Conservation (phyloP, 2,797 vertebrate genomes). For the Paramormyrops hopkinsi region DNA sequence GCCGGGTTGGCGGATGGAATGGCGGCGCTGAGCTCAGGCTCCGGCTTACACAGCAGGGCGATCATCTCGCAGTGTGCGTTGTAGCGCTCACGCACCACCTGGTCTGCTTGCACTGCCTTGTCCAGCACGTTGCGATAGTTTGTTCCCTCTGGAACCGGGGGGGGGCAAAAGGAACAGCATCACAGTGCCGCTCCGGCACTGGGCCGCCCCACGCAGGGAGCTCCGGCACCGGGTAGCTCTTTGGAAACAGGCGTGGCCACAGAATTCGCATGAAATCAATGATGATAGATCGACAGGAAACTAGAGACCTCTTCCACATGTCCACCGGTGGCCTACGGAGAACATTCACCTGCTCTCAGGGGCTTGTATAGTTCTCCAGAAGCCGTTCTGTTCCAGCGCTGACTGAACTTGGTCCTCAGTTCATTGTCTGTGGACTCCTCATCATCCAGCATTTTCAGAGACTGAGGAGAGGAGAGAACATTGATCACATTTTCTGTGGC, state of each 20-base stretch:
- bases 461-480: constrained; percentile 51
- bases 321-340: background rate
- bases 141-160: constrained; percentile 68
- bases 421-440: constrained; percentile 93
- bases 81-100: constrained; percentile 85
- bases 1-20: constrained; percentile 96
- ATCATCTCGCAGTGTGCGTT: constrained; percentile 85
- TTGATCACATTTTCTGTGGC: background rate
- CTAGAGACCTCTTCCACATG: background rate
- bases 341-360: constrained; percentile 73
- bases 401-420: constrained; percentile 84
- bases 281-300: background rate
- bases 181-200: background rate
- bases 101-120: constrained; percentile 87
- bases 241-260: background rate
- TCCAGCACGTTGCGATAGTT: constrained; percentile 77
- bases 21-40: constrained; percentile 78
- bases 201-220: background rate
- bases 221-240: background rate
- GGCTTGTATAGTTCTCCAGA: constrained; percentile 92
- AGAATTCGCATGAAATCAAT: background rate
- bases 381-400: constrained; percentile 92
- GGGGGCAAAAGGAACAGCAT: background rate
- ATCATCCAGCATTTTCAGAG: constrained; percentile 82
- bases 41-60: constrained; percentile 83